Evolutionary conservation across 2,113 vertebrate genomes (phyloP), one percentile per base, ranked within the genome.

Genomic region (Uria aalge): DNA sequence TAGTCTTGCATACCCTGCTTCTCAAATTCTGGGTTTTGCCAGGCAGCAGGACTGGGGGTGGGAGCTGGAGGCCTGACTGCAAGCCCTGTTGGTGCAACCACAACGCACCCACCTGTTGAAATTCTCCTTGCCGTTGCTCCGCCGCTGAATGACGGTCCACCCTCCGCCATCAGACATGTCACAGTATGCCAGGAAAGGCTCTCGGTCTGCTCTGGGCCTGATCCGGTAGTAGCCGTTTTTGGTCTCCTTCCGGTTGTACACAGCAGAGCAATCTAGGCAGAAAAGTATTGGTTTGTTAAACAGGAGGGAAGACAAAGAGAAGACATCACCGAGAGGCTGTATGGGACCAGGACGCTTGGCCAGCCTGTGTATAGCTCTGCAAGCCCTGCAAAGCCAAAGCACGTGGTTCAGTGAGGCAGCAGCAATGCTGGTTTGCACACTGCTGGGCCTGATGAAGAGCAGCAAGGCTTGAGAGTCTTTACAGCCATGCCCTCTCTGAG

Each of bases 131-230:
- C 99, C 99, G 0, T 98, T 98, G 12, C 98, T 97, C 4, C 99
- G 98, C 59, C 97, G 98, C 94, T 99, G 99, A 55, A 99, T 98
- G 76, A 99, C 98, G 0, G 99, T 99, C 99, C 99, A 99, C 4
- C 99, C 99, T 19, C 98, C 99, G 1, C 99, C 99, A 5, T 99
- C 99, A 8, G 98, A 97, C 99, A 99, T 99, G 86, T 99, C 99
- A 81, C 99, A 99, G 94, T 98, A 99, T 1, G 95, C 98, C 91
- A 99, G 96, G 89, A 99, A 98, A 7, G 99, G 99, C 62, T 99
- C 99, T 45, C 34, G 93, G 5, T 98, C 96, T 6, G 79, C 55
- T 72, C 96, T 96, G 32, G 99, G 99, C 85, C 97, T 96, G 89
- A 99, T 97, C 47, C 98, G 96, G 88, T 99, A 99, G 96, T 98